Evolutionary conservation across 2,113 vertebrate species (phyloP), one percentile per base, ranked within the genome.

Genomic region (Myxocyprinus asiaticus): DNA sequence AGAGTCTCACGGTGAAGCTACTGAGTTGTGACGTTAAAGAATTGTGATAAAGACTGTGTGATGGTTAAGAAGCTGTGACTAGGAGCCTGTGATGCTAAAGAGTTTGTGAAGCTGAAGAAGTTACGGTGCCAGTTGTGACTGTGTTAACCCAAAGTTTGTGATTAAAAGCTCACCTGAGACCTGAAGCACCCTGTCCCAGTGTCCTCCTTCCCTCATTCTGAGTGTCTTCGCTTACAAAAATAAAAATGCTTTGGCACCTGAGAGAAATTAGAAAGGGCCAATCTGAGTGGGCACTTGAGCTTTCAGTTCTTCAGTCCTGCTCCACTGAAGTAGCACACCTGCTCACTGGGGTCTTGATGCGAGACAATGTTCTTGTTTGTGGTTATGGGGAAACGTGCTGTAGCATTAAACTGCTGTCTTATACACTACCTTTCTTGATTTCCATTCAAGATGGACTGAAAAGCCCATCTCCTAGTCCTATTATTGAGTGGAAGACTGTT

Each of bases 331-430:
- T 79, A 74, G 53, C 63, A 33, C 77, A 80, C 83, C 85, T 85
- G 81, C 77, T 77, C 82, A 81, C 73, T 62, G 65, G 83, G 81
- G 81, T 58, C 81, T 70, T 79, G 69, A 50, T 62, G 73, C 81
- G 62, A 83, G 80, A 53, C 9, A 77, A 83, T 83, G 79, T 83
- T 77, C 85, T 83, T 83, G 83, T 83, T 86, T 83, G 83, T 83
- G 83, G 75, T 82, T 83, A 84, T 82, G 80, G 62, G 65, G 76
- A 83, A 76, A 76, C 85, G 81, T 87, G 85, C 58, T 4, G 78
- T 55, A 44, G 85, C 80, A 87, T 87, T 83, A 85, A 85, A 81
- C 79, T 33, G 22, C 22, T 33, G 22, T 33, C 22, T 33, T 33
- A 33, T 33, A 33, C 22, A 33, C 22, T 61, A n/a, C 65, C 12